Conservation (phyloP, 2,888 invertebrate genomes). For the Lamellibrachia columna region DNA sequence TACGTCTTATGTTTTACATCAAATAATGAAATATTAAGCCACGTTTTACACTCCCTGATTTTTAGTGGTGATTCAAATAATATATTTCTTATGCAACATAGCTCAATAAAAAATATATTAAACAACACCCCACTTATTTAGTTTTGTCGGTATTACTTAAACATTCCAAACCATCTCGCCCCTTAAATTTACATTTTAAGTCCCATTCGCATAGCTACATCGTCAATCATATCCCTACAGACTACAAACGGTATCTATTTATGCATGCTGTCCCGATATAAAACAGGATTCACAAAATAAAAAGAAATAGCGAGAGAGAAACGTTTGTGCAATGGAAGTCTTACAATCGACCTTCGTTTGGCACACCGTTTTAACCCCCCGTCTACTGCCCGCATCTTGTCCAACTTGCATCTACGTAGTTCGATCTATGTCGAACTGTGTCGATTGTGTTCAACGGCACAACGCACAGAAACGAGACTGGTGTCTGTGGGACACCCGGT, state of each 20-base stretch:
- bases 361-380: neutral
- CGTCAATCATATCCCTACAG: too few relatives aligned
- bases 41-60: neutral
- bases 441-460: neutral
- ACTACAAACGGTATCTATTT: too few relatives aligned
- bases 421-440: neutral
- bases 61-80: neutral
- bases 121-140: neutral
- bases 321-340: too few relatives aligned
- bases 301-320: neutral
- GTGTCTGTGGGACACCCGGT: neutral
- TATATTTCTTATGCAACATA: neutral
- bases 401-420: neutral
- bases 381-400: neutral
- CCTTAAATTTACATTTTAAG: neutral
- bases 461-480: neutral
- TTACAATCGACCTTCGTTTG: neutral
- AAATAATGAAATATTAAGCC: neutral
- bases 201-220: neutral
- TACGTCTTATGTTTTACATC: neutral
- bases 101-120: neutral
- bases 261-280: neutral
- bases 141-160: neutral
- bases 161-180: neutral
- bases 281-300: neutral